Conservation (phyloP, 2,797 vertebrate genomes). For the Acipenser transmontanus region DNA sequence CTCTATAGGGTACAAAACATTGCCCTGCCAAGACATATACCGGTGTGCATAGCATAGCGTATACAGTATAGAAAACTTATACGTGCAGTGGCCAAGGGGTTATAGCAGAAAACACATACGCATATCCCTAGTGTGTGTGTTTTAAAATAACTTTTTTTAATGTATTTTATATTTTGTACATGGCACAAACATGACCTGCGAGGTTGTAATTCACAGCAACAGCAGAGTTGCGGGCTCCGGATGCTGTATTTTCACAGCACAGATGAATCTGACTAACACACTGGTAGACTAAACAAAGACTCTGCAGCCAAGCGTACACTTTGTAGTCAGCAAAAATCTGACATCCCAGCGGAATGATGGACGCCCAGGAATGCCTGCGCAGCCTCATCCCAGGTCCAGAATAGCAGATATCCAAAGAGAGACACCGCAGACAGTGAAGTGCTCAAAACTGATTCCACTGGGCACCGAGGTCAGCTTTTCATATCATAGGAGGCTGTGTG, state of each 20-base stretch:
- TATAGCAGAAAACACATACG: background rate
- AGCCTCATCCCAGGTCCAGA: slow-evolving; percentile 11
- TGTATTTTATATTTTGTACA: background rate
- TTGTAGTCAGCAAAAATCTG: slow-evolving; percentile 10
- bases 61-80: too few relatives aligned
- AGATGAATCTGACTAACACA: slow-evolving; percentile 25
- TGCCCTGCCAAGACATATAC: too few relatives aligned
- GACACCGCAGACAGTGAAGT: too few relatives aligned
- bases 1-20: too few relatives aligned
- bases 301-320: slow-evolving; percentile 20
- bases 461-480: too few relatives aligned
- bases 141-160: background rate
- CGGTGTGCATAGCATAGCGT: too few relatives aligned
- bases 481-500: background rate
- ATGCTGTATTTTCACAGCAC: slow-evolving; percentile 6
- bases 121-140: background rate
- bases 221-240: background rate
- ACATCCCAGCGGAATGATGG: slow-evolving; percentile 26
- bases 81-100: too few relatives aligned
- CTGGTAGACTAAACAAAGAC: slow-evolving; percentile 45
- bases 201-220: background rate
- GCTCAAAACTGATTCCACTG: too few relatives aligned
- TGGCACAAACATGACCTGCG: background rate
- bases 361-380: slow-evolving; percentile 20
- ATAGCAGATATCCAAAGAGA: background rate